phyloP scores from a whole-genome alignment of 1,140 invertebrate species.

The Nilaparvata lugens region DNA sequence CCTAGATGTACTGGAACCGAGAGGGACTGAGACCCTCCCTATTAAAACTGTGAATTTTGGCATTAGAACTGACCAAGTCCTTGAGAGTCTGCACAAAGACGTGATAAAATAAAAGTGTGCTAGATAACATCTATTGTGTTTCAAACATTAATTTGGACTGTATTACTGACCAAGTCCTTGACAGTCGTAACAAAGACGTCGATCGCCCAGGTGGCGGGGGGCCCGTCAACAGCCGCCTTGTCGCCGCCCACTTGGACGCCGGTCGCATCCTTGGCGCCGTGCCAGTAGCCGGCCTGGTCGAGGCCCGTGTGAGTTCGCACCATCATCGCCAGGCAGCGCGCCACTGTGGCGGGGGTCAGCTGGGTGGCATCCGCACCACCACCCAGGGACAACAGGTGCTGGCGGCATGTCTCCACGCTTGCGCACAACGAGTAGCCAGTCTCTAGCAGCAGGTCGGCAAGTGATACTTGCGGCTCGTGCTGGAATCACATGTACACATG shows the following conservation, averaged over 20 bases:
- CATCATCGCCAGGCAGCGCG: conserved; percentile 80
- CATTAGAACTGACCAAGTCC: no score
- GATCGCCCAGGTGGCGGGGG: conserved; percentile 75
- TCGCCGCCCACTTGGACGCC: conserved; percentile 12
- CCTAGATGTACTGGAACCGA: no score
- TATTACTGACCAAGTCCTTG: conserved; percentile 66
- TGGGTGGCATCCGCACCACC: conserved; percentile 51
- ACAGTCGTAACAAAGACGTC: conserved; percentile 85
- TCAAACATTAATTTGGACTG: no score
- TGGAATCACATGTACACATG: no score
- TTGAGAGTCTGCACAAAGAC: no score
- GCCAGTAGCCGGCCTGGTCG: conserved; percentile 42
- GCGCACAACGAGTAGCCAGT: conserved; percentile 81
- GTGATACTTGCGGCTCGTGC: conserved; percentile 49
- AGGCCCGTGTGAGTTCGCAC: conserved; percentile 65
- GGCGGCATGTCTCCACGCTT: conserved; percentile 81
- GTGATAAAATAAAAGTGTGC: neutral
- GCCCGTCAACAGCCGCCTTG: conserved; percentile 24
- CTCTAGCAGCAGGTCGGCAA: conserved; percentile 79
- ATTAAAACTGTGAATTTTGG: no score
- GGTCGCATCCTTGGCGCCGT: conserved; percentile 23
- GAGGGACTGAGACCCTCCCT: no score
- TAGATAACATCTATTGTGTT: conserved; percentile 2
- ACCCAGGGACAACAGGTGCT: conserved; percentile 60
- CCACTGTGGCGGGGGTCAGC: conserved; percentile 68